Percentiles rank a stretch among this genome's conserved stretches.
Evolutionary conservation across 2,888 invertebrate species (phyloP).

Genomic region (Phyllotreta striolata): DNA sequence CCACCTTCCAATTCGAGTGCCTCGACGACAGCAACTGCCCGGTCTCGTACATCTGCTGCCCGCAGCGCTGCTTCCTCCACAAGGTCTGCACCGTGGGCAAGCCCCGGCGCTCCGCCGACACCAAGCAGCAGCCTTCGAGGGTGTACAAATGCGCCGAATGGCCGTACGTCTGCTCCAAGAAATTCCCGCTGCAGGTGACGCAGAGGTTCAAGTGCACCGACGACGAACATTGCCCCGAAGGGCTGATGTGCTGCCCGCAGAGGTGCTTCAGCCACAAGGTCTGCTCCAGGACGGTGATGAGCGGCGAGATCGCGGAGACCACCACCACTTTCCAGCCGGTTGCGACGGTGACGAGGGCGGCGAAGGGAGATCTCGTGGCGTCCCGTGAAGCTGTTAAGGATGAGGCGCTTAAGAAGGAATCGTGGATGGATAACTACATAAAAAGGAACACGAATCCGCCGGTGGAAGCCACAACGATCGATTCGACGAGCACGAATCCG

Average conservation of each 20-base stretch:
- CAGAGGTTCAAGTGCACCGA: constrained; percentile 27
- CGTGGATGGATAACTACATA: too few relatives aligned
- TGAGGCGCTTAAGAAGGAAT: constrained; percentile 1
- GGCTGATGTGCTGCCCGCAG: constrained; percentile 35
- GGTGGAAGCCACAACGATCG: constrained; percentile 13
- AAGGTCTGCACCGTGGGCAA: constrained; percentile 30
- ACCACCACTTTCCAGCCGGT: not conserved
- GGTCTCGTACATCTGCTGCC: constrained; percentile 32
- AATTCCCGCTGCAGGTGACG: constrained; percentile 24
- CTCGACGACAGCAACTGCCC: constrained; percentile 34
- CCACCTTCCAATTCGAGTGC: constrained; percentile 37
- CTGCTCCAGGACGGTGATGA: constrained; percentile 30
- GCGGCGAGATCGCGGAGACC: not conserved
- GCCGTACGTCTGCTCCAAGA: constrained; percentile 26
- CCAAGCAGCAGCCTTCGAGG: constrained; percentile 32
- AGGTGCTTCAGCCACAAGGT: constrained; percentile 37
- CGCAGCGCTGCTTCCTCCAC: constrained; percentile 36
- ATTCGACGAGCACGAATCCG: constrained; percentile 22
- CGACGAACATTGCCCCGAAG: constrained; percentile 35
- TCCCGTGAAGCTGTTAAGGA: not conserved
- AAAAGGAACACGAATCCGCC: not conserved
- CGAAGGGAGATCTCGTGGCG: not conserved
- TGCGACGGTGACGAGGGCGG: not conserved
- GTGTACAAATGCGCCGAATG: constrained; percentile 23
- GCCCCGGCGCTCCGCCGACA: not conserved